Base-by-base conservation (phyloP, 1,140 invertebrate genomes). In the Neodiprion pinetum region DNA sequence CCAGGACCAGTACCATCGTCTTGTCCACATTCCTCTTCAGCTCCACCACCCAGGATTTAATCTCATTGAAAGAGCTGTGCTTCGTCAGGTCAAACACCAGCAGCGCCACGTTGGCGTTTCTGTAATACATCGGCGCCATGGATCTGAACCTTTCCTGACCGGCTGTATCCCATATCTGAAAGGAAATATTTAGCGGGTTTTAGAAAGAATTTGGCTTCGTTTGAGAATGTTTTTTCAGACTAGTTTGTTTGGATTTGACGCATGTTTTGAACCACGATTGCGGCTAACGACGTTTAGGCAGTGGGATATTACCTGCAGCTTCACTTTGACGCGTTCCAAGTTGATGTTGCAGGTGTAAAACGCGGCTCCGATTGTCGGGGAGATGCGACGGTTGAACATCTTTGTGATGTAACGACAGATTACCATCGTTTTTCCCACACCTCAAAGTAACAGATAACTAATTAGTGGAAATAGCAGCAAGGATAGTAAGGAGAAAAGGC, bases 111-210 rank as follows among this genome's bases (percentile, higher is more conserved):
- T 96, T 95, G 0, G 96, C 95, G 80, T 96, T 96, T 80, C 96
- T 90, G 86, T 97, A 98, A 85, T 98, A 98, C 94, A 97, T 96
- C 8, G 96, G 96, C 0, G 95, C 95, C 91, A 98, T 94, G 0
- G 96, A 93, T 74, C 93, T 91, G 86, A 96, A 98, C 78, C 96
- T 89, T 77, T 91, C 90, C 75, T 88, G 86, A 0, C 96, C 96
- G 9, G 96, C 96, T 8, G 96, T 98, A 83, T 98, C 96, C 96
- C 96, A 96, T 48, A 94, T 93, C 94, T 92, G 90, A 40, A 53
- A 79, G 83, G 79, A 76, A 70, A 69, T 74, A 72, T 50, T 67
- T 12, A 72, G 12, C 21, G 48, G 67, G 72, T 50, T 48, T 70
- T 47, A 21, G 17, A 21, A 50, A 66, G 10, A 77, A 21, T 21